Evolutionary conservation across 2,113 vertebrate genomes (phyloP).

Genomic region (Psittacula cyanocephala): DNA sequence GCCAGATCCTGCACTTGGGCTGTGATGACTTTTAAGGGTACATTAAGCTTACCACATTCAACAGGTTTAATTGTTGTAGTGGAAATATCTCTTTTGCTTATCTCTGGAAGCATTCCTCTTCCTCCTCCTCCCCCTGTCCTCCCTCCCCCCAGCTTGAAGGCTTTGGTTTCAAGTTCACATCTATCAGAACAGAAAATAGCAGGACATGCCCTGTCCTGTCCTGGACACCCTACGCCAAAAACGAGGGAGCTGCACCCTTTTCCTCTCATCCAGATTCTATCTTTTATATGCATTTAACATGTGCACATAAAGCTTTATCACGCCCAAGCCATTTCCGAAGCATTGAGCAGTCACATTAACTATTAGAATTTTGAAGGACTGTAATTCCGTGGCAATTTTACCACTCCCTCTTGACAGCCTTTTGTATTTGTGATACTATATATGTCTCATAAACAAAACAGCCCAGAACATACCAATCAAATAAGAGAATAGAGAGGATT

Average conservation of each 20-base stretch:
- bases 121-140: not conserved
- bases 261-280: not conserved
- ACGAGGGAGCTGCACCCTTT: conserved; percentile 22
- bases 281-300: not conserved
- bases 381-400: conserved; percentile 31
- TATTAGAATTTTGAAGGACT: conserved; percentile 13
- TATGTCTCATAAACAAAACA: conserved; percentile 21
- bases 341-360: conserved; percentile 7
- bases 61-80: not conserved
- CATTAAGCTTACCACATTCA: not conserved
- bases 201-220: not conserved
- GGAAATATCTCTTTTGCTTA: not conserved
- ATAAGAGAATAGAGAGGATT: not conserved
- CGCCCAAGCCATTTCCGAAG: not conserved
- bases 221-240: not conserved
- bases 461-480: not conserved
- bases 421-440: not conserved
- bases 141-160: not conserved
- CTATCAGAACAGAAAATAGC: not conserved
- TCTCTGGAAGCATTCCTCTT: not conserved
- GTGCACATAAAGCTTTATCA: conserved; percentile 15
- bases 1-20: not conserved
- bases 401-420: conserved; percentile 28
- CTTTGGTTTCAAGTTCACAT: not conserved
- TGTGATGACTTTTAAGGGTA: not conserved